Percentiles rank a stretch among this genome's conserved stretches.
phyloP scores from a whole-genome alignment of 2,113 vertebrate species.

The Odocoileus virginianus region DNA sequence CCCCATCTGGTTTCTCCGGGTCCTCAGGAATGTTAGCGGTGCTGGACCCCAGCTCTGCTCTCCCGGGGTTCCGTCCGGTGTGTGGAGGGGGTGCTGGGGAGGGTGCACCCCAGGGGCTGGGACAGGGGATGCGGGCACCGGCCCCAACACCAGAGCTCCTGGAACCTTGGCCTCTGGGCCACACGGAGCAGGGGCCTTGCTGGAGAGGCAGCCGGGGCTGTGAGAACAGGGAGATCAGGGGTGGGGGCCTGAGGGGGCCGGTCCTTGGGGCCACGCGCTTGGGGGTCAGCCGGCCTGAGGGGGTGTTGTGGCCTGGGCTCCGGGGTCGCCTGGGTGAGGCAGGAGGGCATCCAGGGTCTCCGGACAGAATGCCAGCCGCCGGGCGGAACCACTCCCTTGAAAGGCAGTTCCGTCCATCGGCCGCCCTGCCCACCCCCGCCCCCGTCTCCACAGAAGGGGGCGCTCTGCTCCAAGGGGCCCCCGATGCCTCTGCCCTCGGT shows the following conservation, averaged over 20 bases:
- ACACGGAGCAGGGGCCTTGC: accelerated
- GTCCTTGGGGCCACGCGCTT: neutral
- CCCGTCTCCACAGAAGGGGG: neutral
- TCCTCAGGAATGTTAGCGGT: too few relatives aligned
- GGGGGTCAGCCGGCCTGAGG: neutral
- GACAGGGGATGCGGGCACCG: accelerated
- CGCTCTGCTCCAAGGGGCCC: neutral
- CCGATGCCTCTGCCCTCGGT: accelerated
- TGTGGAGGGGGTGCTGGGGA: neutral
- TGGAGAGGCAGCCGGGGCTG: neutral
- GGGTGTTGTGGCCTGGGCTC: neutral
- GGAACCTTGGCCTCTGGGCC: neutral
- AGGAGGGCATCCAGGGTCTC: too few relatives aligned
- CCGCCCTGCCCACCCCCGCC: accelerated
- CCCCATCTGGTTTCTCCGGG: neutral
- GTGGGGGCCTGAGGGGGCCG: neutral
- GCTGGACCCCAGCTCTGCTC: neutral
- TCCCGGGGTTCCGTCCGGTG: neutral
- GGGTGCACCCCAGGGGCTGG: neutral
- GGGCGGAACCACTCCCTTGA: accelerated
- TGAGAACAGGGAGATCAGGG: neutral
- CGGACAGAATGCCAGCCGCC: accelerated
- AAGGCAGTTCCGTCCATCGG: accelerated
- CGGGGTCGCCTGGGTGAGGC: neutral
- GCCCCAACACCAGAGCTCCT: neutral